A percentile compares a stretch with the other conserved stretches of the same genome.
Evolutionary conservation across 2,797 vertebrate species (phyloP).

Genomic region (Todus mexicanus): DNA sequence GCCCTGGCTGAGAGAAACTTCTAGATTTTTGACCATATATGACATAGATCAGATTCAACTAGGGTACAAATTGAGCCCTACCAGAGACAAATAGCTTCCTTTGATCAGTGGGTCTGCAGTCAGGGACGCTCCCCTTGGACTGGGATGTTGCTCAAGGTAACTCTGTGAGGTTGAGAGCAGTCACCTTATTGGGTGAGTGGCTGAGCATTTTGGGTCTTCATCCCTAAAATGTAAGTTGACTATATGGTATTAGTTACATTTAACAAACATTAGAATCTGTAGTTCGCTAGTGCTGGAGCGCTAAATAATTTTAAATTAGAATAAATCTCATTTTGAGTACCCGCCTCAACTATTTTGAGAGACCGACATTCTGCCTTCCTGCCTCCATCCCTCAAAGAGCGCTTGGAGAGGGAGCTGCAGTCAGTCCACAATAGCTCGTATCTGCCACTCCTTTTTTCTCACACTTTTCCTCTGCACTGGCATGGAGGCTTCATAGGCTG

Average conservation of each 20-base stretch:
- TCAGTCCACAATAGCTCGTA: not conserved
- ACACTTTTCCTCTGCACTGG: not conserved
- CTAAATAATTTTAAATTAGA: not conserved
- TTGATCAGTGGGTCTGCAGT: not conserved
- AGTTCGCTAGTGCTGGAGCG: not conserved
- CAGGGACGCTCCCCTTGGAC: not conserved
- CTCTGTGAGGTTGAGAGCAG: not conserved
- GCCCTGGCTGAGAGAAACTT: not conserved
- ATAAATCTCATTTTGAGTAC: not conserved
- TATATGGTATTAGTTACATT: not conserved
- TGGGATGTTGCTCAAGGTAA: not conserved
- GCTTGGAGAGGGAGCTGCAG: too few species aligned
- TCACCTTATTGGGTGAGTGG: not conserved
- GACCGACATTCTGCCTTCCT: not conserved
- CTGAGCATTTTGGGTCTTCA: not conserved
- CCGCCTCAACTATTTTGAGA: not conserved
- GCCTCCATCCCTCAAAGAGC: not conserved
- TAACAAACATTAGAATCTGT: not conserved
- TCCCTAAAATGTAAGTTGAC: not conserved
- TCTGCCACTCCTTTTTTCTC: not conserved
- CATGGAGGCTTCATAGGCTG: rapidly evolving
- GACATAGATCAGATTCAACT: not conserved
- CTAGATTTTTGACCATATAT: not conserved
- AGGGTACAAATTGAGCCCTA: not conserved
- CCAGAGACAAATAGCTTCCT: not conserved